Evolutionary conservation across 2,113 vertebrate genomes (phyloP).

Genomic region (Azemiops feae): DNA sequence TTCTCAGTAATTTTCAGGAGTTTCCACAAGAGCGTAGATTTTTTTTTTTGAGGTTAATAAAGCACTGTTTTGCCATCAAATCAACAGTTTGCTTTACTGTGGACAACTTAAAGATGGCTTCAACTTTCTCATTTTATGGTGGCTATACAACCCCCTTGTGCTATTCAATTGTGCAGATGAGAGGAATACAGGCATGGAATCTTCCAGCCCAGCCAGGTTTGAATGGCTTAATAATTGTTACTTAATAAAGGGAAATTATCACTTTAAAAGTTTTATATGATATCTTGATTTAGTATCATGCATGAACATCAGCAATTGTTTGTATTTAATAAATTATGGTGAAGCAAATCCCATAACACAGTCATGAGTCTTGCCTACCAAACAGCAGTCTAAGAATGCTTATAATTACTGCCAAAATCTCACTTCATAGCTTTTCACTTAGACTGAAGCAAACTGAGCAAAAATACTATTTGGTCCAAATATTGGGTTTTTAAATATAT

Average conservation of each 20-base stretch:
- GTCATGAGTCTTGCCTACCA: not conserved
- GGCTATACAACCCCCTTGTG: not conserved
- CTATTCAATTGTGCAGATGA: not conserved
- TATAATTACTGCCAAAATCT: not conserved
- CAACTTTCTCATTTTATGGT: not conserved
- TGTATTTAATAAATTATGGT: not conserved
- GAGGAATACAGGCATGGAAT: not conserved
- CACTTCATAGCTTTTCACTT: not conserved
- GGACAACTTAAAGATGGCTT: not conserved
- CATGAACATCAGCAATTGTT: not conserved
- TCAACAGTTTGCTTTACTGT: not conserved
- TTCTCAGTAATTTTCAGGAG: not conserved
- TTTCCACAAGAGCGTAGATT: not conserved
- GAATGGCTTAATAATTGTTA: not conserved
- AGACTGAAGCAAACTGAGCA: not conserved
- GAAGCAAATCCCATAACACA: not conserved
- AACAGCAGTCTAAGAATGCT: not conserved
- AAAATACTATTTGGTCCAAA: not conserved
- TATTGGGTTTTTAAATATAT: not conserved
- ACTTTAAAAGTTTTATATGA: not conserved
- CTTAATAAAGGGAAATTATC: not conserved
- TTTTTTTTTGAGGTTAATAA: not conserved
- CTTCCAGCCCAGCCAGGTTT: not conserved
- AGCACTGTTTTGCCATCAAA: not conserved
- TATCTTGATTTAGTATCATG: not conserved